Base-by-base conservation (phyloP, 2,113 vertebrate species). In the Peucedramus taeniatus region DNA sequence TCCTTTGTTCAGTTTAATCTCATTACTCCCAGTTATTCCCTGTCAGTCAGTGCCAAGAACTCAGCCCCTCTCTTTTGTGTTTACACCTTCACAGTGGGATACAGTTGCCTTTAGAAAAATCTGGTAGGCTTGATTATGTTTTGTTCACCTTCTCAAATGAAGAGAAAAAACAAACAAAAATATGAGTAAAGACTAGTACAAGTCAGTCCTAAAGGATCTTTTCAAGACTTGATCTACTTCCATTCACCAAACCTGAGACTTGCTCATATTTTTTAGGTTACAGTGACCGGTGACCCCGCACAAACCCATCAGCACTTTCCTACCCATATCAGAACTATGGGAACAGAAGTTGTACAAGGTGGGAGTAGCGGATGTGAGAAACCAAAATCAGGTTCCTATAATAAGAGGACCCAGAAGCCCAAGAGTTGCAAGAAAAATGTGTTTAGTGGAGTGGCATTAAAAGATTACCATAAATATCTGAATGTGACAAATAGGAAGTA, bases 1-100 rank as follows among this genome's bases (percentile, higher is more conserved):
- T 93, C 76, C 79, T 97, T 97, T 97, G 97, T 97, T 96, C 87
- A 26, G 74, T 94, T 94, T 96, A 97, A 97, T 94, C 94, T 96
- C 94, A 96, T 97, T 97, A 95, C 54, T 96, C 89, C 87, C 85
- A 81, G 83, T 91, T 82, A 96, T 87, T 96, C 89, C 94, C 87
- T 50, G 19, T 84, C 0, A 35, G 93, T 70, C 87, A 68, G 71
- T 66, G 54, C 86, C 51, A 68, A 66, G 68, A 35, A 33, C 68
- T 87, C 87, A 74, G 70, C 33, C 64, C 61, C 40, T 93, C 83
- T 96, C 53, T 82, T 90, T 83, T 83, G 50, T 95, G 72, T 87
- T 94, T 83, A 81, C 92, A 91, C 74, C 88, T 91, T 83, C 89
- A 75, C 69, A 77, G 33, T 37, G 40, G 53, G 50, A 64, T 56